Evolutionary conservation across 2,113 vertebrate species (phyloP).

Genomic region (Eurystomus gularis): DNA sequence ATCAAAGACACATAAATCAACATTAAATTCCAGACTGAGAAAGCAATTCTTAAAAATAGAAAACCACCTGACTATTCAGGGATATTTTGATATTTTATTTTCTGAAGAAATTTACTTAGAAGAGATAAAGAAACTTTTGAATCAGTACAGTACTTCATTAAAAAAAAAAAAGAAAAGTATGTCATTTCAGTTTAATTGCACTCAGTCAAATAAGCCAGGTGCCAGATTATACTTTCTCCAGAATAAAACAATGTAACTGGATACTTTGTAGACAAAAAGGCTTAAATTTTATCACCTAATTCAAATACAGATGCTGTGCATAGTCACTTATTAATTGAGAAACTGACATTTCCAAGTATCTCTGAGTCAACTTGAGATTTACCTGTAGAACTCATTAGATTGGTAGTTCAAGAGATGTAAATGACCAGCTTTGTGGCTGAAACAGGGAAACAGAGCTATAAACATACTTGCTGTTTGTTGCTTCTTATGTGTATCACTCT

Average conservation of each 20-base stretch:
- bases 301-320: background rate
- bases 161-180: background rate
- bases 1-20: background rate
- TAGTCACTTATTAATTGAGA: background rate
- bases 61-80: background rate
- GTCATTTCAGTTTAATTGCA: background rate
- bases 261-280: background rate
- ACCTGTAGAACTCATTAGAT: background rate
- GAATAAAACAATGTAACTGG: background rate
- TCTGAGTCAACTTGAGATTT: background rate
- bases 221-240: background rate
- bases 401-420: background rate
- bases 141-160: background rate
- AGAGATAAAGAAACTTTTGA: background rate
- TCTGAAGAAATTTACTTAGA: background rate
- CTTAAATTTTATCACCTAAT: background rate
- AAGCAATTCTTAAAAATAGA: background rate
- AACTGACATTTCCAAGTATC: background rate
- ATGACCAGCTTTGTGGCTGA: background rate
- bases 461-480: background rate
- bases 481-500: background rate
- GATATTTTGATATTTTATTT: background rate
- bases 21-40: background rate
- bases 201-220: background rate
- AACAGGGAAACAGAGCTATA: background rate